Conservation (phyloP, 2,888 invertebrate species). For the Dynastes grantii region DNA sequence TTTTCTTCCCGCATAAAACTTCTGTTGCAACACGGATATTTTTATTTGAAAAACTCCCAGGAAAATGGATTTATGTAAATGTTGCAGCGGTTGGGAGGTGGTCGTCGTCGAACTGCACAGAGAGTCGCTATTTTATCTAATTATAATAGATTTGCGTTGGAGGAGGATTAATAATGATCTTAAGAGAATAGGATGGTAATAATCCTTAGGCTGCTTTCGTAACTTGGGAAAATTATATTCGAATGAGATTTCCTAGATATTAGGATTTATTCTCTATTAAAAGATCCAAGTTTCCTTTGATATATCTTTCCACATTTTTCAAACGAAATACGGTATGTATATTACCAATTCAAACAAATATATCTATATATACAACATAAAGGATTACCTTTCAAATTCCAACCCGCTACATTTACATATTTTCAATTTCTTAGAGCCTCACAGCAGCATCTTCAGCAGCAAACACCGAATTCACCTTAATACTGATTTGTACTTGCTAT, state of each 20-base stretch:
- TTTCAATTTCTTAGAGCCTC: neutral
- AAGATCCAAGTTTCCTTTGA: neutral
- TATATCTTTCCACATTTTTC: neutral
- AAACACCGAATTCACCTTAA: too few species aligned
- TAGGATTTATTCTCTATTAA: neutral
- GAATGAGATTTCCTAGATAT: too few species aligned
- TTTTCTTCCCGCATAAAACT: neutral
- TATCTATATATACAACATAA: neutral
- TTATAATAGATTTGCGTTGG: too few species aligned
- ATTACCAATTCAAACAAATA: neutral
- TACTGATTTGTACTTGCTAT: too few species aligned
- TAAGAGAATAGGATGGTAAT: too few species aligned
- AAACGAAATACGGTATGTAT: neutral
- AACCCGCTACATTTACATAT: neutral
- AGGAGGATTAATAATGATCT: too few species aligned
- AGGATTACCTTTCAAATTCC: neutral
- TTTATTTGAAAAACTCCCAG: neutral
- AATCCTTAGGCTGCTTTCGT: too few species aligned
- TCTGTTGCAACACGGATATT: neutral
- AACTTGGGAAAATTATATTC: too few species aligned
- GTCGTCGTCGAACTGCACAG: neutral
- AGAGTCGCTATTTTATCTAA: neutral
- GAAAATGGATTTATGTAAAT: constrained; percentile 7
- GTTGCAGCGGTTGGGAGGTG: neutral
- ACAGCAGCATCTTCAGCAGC: too few species aligned